These are phyloP conservation scores for Aleiodes alternator DNA, from an alignment of 2,888 invertebrate species.

Conservation along the genomic window DNA sequence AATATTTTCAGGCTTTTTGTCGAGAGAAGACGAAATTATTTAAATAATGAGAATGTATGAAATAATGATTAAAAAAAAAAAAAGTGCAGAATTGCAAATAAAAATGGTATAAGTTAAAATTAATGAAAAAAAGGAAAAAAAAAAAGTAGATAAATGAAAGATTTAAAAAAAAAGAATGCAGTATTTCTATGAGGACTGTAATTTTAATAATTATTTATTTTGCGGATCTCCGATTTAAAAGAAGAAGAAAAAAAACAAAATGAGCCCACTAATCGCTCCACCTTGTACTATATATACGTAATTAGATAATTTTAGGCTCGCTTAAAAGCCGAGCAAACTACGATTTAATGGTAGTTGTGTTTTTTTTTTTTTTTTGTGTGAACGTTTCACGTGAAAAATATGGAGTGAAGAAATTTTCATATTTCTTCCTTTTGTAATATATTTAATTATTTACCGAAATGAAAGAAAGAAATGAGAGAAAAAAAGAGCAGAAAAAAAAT, in stretches of 20 bases:
- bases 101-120: constrained; percentile 48
- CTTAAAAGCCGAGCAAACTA: constrained; percentile 45
- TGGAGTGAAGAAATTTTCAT: constrained; percentile 44
- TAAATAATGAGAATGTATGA: constrained; percentile 51
- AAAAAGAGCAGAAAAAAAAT: background rate
- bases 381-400: constrained; percentile 64
- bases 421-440: constrained; percentile 71
- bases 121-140: constrained; percentile 38
- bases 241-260: background rate
- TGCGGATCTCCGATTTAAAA: constrained; percentile 70
- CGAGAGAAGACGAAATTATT: constrained; percentile 50
- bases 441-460: constrained; percentile 66
- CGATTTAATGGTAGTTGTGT: constrained; percentile 64
- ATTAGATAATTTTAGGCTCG: constrained; percentile 59
- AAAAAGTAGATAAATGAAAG: constrained; percentile 30
- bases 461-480: background rate
- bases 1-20: constrained; percentile 14
- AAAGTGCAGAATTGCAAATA: background rate
- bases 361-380: constrained; percentile 67
- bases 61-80: constrained; percentile 20
- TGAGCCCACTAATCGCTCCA: constrained; percentile 68
- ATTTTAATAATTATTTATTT: constrained; percentile 75
- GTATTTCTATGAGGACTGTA: constrained; percentile 75
- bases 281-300: constrained; percentile 69
- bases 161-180: constrained; percentile 61